Evolutionary conservation across 2,888 invertebrate species (phyloP).

Genomic region (Patella depressa): DNA sequence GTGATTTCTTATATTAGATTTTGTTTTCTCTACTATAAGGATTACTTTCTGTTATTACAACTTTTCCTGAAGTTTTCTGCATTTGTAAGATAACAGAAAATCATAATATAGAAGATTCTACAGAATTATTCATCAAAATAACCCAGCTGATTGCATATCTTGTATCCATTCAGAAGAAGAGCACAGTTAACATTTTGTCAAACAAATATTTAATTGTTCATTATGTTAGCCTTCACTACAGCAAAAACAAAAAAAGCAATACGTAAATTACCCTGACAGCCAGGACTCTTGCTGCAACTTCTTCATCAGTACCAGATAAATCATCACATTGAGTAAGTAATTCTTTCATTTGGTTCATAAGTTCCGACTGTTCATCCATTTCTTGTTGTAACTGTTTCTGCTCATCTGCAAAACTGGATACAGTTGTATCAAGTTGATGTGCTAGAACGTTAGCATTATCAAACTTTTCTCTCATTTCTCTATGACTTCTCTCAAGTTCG

Average conservation of each 20-base stretch:
- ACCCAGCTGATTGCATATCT: no score
- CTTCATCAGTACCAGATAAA: constrained; percentile 83
- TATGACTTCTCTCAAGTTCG: constrained; percentile 55
- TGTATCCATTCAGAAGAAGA: no score
- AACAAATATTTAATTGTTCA: background rate
- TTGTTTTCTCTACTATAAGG: no score
- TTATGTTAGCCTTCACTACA: background rate
- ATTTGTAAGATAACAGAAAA: no score
- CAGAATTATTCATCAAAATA: no score
- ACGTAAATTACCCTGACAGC: constrained; percentile 77
- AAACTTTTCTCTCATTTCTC: constrained; percentile 75
- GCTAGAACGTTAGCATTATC: constrained; percentile 81
- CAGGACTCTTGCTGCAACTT: constrained; percentile 84
- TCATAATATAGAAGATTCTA: no score
- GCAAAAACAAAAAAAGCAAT: background rate
- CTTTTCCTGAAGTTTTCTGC: no score
- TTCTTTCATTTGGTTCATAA: constrained; percentile 60
- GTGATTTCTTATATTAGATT: no score
- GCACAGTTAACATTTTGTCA: background rate
- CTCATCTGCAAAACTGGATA: constrained; percentile 78
- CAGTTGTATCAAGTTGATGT: constrained; percentile 81
- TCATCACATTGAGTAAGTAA: constrained; percentile 62
- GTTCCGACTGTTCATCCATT: constrained; percentile 60
- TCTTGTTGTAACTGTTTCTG: constrained; percentile 58
- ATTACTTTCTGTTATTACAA: no score